Evolutionary conservation across 2,888 invertebrate species (phyloP).

Genomic region (Ceriagrion tenellum): DNA sequence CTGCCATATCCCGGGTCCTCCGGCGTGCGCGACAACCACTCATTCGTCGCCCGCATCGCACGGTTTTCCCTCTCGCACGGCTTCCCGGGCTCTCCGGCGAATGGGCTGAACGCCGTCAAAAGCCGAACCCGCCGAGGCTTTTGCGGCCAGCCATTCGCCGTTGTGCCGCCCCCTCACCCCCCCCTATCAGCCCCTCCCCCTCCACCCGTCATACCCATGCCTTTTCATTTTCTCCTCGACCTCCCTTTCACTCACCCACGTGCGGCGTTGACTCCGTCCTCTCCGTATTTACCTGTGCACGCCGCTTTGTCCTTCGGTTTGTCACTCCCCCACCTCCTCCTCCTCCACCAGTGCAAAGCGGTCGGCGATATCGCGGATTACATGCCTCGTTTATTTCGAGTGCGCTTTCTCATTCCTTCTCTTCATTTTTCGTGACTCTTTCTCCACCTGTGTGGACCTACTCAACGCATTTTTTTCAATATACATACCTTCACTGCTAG

Average conservation of each 20-base stretch:
- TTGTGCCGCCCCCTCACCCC: not conserved
- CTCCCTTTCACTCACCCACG: constrained; percentile 3
- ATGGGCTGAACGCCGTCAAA: not conserved
- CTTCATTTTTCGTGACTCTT: not conserved
- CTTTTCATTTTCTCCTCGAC: not conserved
- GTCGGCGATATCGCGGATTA: constrained; percentile 39
- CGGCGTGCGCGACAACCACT: not conserved
- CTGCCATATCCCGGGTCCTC: not conserved
- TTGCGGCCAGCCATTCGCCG: constrained; percentile 1
- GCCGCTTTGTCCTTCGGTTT: not conserved
- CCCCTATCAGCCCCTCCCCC: not conserved
- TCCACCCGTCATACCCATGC: not conserved
- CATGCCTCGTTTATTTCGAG: not conserved
- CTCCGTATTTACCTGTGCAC: not conserved
- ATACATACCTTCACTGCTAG: no score
- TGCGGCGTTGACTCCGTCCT: not conserved
- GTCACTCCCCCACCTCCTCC: not conserved
- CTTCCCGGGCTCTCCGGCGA: not conserved
- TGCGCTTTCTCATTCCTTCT: not conserved
- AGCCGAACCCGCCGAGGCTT: not conserved
- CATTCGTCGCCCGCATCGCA: not conserved
- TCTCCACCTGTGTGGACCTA: not conserved
- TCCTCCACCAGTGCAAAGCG: not conserved
- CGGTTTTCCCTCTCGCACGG: not conserved
- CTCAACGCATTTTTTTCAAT: no score